These are phyloP conservation scores for Ochropleura leucogaster DNA, from an alignment of 2,888 invertebrate genomes.

Conservation along the genomic window DNA sequence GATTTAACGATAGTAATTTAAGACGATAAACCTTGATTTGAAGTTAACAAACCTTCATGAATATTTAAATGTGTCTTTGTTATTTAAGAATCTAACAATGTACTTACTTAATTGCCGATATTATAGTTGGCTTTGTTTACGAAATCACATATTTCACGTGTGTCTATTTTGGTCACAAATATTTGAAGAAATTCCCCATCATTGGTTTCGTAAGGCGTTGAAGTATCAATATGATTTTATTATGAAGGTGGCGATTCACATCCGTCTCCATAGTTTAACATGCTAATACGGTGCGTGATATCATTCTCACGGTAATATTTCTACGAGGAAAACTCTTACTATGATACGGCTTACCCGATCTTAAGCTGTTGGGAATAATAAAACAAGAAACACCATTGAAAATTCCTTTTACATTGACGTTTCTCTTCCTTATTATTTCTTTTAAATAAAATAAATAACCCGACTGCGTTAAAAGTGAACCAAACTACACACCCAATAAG, in stretches of 20 bases:
- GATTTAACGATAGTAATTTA: constrained; percentile 58
- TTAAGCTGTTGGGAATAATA: background rate
- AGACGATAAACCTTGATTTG: constrained; percentile 59
- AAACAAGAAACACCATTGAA: background rate
- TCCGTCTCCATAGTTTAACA: background rate
- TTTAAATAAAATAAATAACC: too few relatives aligned
- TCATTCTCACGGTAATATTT: background rate
- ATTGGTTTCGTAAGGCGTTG: background rate
- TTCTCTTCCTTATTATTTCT: background rate
- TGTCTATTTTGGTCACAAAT: background rate
- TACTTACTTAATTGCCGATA: constrained; percentile 46
- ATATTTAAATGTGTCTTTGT: constrained; percentile 57
- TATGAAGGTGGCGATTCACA: too few relatives aligned
- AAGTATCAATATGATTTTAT: background rate
- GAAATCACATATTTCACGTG: constrained; percentile 27
- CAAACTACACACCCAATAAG: too few relatives aligned
- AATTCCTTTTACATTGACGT: too few relatives aligned
- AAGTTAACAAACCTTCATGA: constrained; percentile 57
- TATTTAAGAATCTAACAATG: constrained; percentile 36
- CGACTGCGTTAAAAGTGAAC: too few relatives aligned
- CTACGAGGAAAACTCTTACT: background rate
- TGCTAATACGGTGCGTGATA: background rate
- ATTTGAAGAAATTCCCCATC: background rate
- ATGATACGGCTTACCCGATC: background rate
- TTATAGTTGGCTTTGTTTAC: constrained; percentile 34